Conservation (phyloP, 2,888 invertebrate genomes). For the Campaea margaritaria region DNA sequence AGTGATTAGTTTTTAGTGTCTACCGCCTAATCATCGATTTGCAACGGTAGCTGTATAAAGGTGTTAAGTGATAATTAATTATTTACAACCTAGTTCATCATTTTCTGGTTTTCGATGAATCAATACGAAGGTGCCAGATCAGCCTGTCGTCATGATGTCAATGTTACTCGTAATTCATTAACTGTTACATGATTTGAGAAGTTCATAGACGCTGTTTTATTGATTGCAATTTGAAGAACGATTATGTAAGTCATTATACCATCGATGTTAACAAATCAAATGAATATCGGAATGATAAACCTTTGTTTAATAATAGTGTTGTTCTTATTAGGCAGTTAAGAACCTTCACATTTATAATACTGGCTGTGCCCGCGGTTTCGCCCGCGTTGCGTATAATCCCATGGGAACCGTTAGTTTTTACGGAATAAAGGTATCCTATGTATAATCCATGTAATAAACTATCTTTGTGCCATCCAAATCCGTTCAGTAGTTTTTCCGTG, state of each 20-base stretch:
- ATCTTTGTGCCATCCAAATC: no score
- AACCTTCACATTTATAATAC: no score
- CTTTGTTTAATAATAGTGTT: background rate
- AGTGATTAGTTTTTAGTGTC: constrained; percentile 30
- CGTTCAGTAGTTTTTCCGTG: no score
- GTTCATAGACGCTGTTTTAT: background rate
- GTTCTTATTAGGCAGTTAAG: no score
- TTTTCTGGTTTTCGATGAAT: constrained; percentile 6
- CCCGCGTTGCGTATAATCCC: no score
- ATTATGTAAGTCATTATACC: no score
- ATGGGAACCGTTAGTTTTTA: no score
- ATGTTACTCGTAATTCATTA: background rate
- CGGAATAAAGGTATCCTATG: no score
- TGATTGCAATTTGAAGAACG: background rate
- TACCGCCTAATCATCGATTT: constrained; percentile 27
- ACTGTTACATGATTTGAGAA: background rate
- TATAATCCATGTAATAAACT: no score
- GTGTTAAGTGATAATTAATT: constrained; percentile 24
- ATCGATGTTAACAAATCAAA: no score
- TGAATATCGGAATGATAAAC: background rate
- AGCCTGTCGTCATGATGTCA: background rate
- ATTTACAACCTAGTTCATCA: constrained; percentile 9
- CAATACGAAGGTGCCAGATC: no score
- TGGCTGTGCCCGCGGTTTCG: no score
- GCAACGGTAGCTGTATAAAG: constrained; percentile 25